Evolutionary conservation across 2,797 vertebrate genomes (phyloP).

Genomic region (Trematomus bernacchii): DNA sequence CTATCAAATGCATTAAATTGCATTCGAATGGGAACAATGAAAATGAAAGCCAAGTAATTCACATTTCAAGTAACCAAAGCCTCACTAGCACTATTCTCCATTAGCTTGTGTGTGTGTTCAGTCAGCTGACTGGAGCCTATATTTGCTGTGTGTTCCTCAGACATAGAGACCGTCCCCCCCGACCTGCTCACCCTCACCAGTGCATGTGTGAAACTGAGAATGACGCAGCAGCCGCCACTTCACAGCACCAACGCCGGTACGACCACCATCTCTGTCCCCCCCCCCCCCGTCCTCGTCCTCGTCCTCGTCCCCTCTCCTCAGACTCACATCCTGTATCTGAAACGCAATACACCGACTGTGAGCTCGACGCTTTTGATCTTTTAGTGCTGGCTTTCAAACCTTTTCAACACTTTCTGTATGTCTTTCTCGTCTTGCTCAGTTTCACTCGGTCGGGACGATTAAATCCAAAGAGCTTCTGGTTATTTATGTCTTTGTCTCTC

Average conservation of each 20-base stretch:
- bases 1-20: too few species aligned
- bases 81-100: too few species aligned
- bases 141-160: slow-evolving; percentile 56
- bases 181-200: slow-evolving; percentile 84
- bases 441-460: background rate
- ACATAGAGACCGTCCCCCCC: slow-evolving; percentile 80
- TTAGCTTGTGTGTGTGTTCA: too few species aligned
- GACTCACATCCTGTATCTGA: slow-evolving; percentile 30
- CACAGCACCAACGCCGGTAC: slow-evolving; percentile 68
- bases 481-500: slow-evolving; percentile 38
- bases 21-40: background rate
- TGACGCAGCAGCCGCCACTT: slow-evolving; percentile 84
- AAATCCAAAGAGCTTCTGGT: background rate
- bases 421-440: background rate
- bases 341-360: background rate
- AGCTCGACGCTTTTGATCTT: background rate
- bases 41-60: too few species aligned
- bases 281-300: background rate
- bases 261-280: background rate
- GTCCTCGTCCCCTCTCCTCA: background rate
- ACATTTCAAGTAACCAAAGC: background rate
- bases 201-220: slow-evolving; percentile 85
- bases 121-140: background rate
- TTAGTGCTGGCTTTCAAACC: background rate
- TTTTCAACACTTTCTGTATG: background rate